Evolutionary conservation across 1,140 invertebrate genomes (phyloP).

Genomic region (Gyrodactylus bullatarudis): DNA sequence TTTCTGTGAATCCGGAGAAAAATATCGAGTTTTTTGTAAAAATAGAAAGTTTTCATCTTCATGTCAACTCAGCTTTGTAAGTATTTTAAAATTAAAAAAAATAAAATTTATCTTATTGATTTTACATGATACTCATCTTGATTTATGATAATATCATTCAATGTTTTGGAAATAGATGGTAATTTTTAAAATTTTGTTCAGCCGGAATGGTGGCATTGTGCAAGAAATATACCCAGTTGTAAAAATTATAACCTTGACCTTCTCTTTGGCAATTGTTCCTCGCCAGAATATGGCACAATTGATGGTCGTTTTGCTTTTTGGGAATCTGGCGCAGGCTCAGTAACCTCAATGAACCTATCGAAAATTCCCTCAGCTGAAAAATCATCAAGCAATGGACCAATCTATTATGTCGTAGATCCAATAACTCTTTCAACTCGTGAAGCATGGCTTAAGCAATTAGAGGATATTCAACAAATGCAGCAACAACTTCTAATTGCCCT

Average conservation of each 20-base stretch:
- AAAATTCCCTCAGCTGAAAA: background rate
- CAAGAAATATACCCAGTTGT: background rate
- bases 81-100: too few species aligned
- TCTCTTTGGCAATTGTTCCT: background rate
- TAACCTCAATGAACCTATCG: background rate
- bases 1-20: too few species aligned
- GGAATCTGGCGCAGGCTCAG: background rate
- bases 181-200: background rate
- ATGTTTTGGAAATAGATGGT: too few species aligned
- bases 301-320: background rate
- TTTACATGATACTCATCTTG: too few species aligned
- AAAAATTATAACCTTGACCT: background rate
- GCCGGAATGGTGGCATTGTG: background rate
- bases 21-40: too few species aligned
- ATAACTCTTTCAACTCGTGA: background rate
- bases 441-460: background rate
- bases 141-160: too few species aligned
- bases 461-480: conserved; percentile 2
- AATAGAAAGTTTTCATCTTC: too few species aligned
- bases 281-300: background rate
- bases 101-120: too few species aligned
- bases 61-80: too few species aligned
- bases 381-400: background rate
- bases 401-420: conserved; percentile 2
- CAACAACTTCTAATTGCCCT: background rate